phyloP scores from a whole-genome alignment of 2,888 invertebrate species.

The Ptychoptera contaminata region DNA sequence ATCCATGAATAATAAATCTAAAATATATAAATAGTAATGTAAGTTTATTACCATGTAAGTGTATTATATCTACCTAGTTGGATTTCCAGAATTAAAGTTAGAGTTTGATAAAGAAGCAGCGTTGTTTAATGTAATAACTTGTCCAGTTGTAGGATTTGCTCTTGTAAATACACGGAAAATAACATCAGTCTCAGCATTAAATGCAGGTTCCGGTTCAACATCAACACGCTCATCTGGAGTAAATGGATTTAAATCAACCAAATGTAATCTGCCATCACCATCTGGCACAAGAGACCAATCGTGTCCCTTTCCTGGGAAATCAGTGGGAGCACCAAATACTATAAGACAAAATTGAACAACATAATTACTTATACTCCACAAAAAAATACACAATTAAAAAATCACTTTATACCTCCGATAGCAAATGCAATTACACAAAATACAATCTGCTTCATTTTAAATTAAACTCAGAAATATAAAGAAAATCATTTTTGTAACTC shows the following conservation, averaged over 20 bases:
- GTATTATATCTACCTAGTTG: conserved; percentile 12
- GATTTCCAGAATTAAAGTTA: conserved; percentile 12
- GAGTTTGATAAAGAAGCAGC: conserved; percentile 10
- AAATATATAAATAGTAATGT: background rate
- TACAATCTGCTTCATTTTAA: too few relatives aligned
- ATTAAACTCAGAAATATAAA: too few relatives aligned
- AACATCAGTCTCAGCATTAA: conserved; percentile 18
- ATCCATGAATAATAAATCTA: conserved; percentile 37
- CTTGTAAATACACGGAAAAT: conserved; percentile 29
- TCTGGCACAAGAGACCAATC: conserved; percentile 8
- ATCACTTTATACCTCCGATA: too few relatives aligned
- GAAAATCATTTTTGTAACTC: too few relatives aligned
- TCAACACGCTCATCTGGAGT: background rate
- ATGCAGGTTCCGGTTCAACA: conserved; percentile 4
- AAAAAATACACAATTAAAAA: too few relatives aligned
- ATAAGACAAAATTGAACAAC: too few relatives aligned
- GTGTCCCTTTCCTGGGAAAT: too few relatives aligned
- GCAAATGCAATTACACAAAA: too few relatives aligned
- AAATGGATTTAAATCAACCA: conserved; percentile 1
- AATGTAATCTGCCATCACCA: conserved; percentile 7
- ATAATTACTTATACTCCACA: too few relatives aligned
- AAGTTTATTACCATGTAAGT: too few relatives aligned
- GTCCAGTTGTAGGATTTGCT: conserved; percentile 9
- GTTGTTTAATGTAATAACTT: conserved; percentile 10
- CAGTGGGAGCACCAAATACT: too few relatives aligned